Conservation (phyloP, 2,797 vertebrate species). For the Chaetophractus vellerosus region DNA sequence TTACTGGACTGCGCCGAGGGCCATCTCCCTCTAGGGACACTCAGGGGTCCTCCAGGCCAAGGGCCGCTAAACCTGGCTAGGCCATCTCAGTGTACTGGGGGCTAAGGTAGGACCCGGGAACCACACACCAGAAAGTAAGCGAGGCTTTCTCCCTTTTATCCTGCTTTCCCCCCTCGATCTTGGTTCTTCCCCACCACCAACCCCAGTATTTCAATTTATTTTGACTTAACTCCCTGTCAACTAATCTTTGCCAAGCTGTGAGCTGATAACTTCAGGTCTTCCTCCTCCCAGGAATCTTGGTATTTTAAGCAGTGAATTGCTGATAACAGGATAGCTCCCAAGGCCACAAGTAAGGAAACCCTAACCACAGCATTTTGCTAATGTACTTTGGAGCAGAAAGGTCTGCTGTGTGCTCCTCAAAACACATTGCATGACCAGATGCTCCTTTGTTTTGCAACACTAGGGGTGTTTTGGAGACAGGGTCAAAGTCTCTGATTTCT, state of each 20-base stretch:
- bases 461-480: neutral
- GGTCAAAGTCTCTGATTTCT: constrained; percentile 2
- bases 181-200: neutral
- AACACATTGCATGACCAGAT: neutral
- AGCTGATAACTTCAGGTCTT: constrained; percentile 31
- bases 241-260: constrained; percentile 11
- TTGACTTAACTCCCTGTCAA: neutral
- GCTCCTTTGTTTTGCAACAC: neutral
- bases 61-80: neutral
- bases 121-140: neutral
- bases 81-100: neutral
- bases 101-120: neutral
- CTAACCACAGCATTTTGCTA: constrained; percentile 19
- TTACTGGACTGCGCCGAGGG: neutral
- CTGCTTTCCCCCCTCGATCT: neutral
- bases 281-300: constrained; percentile 33
- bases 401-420: neutral
- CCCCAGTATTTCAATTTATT: neutral
- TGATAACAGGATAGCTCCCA: neutral
- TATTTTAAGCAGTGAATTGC: constrained; percentile 52
- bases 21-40: neutral
- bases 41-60: neutral
- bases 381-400: constrained; percentile 47
- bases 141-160: neutral
- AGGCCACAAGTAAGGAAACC: neutral